These are phyloP conservation scores for Indicator indicator DNA, from an alignment of 2,113 vertebrate species.

Conservation along the genomic window DNA sequence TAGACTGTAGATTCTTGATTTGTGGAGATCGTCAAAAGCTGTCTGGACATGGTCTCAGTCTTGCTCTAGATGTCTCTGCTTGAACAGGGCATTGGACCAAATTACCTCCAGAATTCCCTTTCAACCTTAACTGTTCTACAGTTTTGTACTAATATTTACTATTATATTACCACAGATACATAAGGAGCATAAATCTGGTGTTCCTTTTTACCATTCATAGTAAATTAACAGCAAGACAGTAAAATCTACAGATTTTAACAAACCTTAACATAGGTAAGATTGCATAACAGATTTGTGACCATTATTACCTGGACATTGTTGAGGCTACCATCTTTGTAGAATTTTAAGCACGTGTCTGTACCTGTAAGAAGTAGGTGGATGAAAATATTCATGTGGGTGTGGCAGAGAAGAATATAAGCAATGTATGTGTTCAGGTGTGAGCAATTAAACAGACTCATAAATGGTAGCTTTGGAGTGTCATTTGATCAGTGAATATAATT, in stretches of 20 bases:
- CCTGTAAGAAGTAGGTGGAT: not conserved
- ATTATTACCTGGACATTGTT: not conserved
- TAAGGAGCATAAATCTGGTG: not conserved
- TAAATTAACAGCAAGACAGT: not conserved
- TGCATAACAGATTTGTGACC: not conserved
- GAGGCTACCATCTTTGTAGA: not conserved
- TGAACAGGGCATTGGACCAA: not conserved
- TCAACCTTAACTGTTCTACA: not conserved
- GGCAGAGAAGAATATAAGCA: not conserved
- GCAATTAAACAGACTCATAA: not conserved
- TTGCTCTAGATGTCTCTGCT: not conserved
- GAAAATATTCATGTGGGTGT: not conserved
- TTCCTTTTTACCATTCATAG: not conserved
- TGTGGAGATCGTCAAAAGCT: not conserved
- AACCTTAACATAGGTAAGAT: not conserved
- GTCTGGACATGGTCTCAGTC: fast-evolving
- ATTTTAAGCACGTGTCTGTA: not conserved
- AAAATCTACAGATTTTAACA: not conserved
- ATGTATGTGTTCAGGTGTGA: not conserved
- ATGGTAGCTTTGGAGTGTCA: not conserved
- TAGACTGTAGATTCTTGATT: not conserved
- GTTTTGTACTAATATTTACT: not conserved
- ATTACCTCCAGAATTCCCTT: not conserved
- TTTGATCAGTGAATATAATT: not conserved
- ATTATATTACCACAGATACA: not conserved